Base-by-base conservation (phyloP, 2,113 vertebrate genomes). In the Noctilio leporinus region DNA sequence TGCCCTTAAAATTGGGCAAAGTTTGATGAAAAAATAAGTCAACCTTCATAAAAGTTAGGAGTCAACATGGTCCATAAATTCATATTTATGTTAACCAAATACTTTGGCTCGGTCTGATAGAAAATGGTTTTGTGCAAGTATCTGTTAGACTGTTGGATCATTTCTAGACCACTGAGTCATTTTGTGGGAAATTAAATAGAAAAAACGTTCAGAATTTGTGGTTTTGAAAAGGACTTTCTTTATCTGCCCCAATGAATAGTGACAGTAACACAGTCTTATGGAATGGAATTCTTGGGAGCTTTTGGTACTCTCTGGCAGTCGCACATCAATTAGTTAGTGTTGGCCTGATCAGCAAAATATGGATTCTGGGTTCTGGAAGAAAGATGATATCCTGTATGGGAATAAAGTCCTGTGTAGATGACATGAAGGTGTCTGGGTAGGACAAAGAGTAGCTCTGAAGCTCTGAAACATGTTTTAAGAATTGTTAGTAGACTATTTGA, bases 151-250 rank as follows among this genome's bases (percentile, higher is more conserved):
- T 43, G 12, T 59, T 93, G 65, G 93, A 75, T 96, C 67, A 93
- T 91, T 96, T 97, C 86, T 96, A 91, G 91, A 95, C 51, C 24
- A 1, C 26, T 95, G 73, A 89, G 57, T 95, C 93, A 96, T 86
- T 90, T 93, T 33, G 92, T 73, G 35, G 76, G 69, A 93, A 20
- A 49, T 90, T 92, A 64, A 96, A 26, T 20, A 93, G 95, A 96
- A 96, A 86, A 72, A 81, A n/a, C 33, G 87, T 91, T 65, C 65
- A 81, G 47, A 96, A 90, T 88, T 85, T 95, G 95, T 92, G 84
- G 93, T 92, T 95, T 93, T 67, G 10, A 38, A 35, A 85, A 87
- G 33, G 14, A 47, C 59, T 67, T 67, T 87, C 30, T 91, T 40
- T 33, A 22, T 30, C 72, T 49, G 9, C 40, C 75, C 57, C 51